Percentiles rank a stretch among this genome's conserved stretches.
Evolutionary conservation across 2,797 vertebrate species (phyloP).

Genomic region (Myotis planiceps): DNA sequence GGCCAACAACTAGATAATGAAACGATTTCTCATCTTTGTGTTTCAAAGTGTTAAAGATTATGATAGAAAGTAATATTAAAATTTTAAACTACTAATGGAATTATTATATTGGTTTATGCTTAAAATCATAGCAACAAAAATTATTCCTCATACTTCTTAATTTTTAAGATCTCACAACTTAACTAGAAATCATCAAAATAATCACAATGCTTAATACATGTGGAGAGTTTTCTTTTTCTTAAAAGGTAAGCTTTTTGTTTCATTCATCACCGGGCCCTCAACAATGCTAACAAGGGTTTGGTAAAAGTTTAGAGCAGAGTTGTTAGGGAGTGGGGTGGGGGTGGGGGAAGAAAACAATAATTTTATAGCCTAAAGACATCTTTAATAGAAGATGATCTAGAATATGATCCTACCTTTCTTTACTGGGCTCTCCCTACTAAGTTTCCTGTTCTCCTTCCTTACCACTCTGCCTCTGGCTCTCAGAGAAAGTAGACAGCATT

Average conservation of each 20-base stretch:
- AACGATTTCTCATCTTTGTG: background rate
- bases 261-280: background rate
- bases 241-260: background rate
- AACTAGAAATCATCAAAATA: background rate
- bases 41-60: conserved; percentile 2
- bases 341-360: background rate
- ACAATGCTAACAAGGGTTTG: background rate
- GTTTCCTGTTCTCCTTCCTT: background rate
- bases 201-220: background rate
- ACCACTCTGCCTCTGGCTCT: background rate
- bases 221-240: background rate
- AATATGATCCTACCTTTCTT: background rate
- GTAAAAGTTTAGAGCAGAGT: background rate
- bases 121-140: background rate
- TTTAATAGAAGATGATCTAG: background rate
- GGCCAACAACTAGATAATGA: background rate
- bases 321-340: background rate
- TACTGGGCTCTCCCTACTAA: background rate
- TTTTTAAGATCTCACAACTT: background rate
- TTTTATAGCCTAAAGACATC: background rate
- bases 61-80: background rate
- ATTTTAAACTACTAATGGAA: background rate
- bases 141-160: background rate
- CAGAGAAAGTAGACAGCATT: background rate
- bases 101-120: conserved; percentile 1